Evolutionary conservation across 92 coral and sea anemone genomes (phyloP).

Genomic region (Phenganax stokvisi): DNA sequence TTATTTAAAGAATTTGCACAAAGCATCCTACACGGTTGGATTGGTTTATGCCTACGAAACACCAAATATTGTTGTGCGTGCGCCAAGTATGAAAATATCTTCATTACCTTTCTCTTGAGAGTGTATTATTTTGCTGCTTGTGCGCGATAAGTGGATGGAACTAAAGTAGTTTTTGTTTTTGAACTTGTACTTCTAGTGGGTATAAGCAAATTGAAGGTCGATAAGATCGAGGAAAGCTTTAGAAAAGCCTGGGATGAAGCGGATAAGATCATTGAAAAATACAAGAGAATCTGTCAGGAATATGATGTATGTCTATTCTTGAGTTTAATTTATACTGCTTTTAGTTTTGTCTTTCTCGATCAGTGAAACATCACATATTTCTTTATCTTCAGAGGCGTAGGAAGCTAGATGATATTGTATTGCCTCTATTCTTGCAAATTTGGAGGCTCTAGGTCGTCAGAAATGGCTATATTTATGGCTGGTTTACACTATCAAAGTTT

Average conservation of each 20-base stretch:
- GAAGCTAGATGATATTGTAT: too few species aligned
- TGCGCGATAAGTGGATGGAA: too few species aligned
- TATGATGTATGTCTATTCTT: conserved; percentile 9
- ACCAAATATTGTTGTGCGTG: conserved; percentile 30
- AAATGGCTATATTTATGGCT: too few species aligned
- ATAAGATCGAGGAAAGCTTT: conserved; percentile 31
- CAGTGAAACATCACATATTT: too few species aligned
- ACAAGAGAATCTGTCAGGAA: conserved; percentile 25
- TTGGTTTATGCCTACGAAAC: conserved; percentile 24
- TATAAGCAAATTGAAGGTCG: conserved; percentile 2
- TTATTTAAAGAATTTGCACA: conserved; percentile 19
- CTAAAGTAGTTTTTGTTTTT: neutral
- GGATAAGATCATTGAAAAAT: conserved; percentile 33
- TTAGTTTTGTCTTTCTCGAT: neutral
- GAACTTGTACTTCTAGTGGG: conserved; percentile 5
- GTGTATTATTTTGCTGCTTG: too few species aligned
- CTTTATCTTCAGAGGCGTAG: too few species aligned
- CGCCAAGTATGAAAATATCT: conserved; percentile 14
- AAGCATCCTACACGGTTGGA: conserved; percentile 17
- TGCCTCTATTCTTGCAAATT: too few species aligned
- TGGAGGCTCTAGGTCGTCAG: too few species aligned
- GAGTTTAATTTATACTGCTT: neutral
- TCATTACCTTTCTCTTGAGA: neutral
- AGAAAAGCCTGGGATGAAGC: conserved; percentile 35
- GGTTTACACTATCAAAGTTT: too few species aligned